Base-by-base conservation (phyloP, 2,888 invertebrate genomes). In the Cryptus viduatorius region DNA sequence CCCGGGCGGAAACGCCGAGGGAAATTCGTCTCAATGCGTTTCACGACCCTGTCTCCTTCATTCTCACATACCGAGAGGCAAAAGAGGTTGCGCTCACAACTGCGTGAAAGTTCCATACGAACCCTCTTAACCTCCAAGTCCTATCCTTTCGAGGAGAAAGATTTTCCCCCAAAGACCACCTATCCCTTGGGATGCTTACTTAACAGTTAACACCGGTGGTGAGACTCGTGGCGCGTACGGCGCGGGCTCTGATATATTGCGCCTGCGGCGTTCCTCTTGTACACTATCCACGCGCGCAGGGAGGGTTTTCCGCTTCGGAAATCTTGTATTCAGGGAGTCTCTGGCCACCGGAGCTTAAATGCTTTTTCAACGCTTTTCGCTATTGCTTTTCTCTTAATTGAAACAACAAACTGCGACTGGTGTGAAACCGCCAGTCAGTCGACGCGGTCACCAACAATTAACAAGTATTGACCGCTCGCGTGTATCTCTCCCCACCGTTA, bases 151-250 rank as follows among this genome's bases (percentile, higher is more conserved):
- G 42, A 64, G 67, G 56, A 44, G 56, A 19, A 16, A 48, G 19
- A 42, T 46, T 83, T 78, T 85, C 82, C 85, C 61, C 80, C 19
- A 16, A 72, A 68, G 79, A 87, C 84, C 85, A 83, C 82, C 85
- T 59, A 77, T 90, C 91, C 89, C 86, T n/a, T 1, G 87, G 86
- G 89, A 90, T 87, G 85, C 86, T 91, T 88, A 88, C 88, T 89
- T 88, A 88, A 88, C 88, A 83, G 86, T 90, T 90, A 90, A 90
- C 90, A 87, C 87, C 88, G 84, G 59, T 44, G 56, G 64, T 48
- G 75, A 84, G 71, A 81, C 59, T 53, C 79, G 24, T 12, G 67
- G 59, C 71, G 48, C 75, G 71, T 69, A 50, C 50, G n/a, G n/a
- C n/a, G n/a, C 68, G 50, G 61, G 56, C 71, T 50, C 65, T 84